Percentiles rank a stretch among this genome's conserved stretches.
phyloP scores from a whole-genome alignment of 37 sponge, comb jelly and placozoan species.

The Cliona cf. orientalis region DNA sequence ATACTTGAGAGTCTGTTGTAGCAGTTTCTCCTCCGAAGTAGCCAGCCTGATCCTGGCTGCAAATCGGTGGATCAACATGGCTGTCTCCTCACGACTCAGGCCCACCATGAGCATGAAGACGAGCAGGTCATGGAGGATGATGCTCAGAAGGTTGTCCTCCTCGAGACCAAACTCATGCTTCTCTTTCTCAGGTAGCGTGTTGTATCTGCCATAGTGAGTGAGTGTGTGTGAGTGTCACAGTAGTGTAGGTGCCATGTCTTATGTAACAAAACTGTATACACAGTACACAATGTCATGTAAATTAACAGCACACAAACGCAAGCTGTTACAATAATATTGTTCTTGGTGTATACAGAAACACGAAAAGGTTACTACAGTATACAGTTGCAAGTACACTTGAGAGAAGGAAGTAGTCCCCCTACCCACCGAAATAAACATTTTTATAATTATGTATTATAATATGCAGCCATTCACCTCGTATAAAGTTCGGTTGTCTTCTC shows the following conservation, averaged over 20 bases:
- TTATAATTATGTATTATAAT: background rate
- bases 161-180: constrained; percentile 47
- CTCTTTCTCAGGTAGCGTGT: constrained; percentile 27
- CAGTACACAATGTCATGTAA: too few species aligned
- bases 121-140: constrained; percentile 65
- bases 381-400: too few species aligned
- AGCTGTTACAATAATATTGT: too few species aligned
- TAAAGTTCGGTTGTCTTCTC: constrained; percentile 70
- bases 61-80: constrained; percentile 40
- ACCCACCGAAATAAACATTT: background rate
- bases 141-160: constrained; percentile 74
- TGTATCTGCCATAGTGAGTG: constrained; percentile 43
- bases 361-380: too few species aligned
- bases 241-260: background rate
- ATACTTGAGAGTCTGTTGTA: constrained; percentile 60
- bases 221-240: background rate
- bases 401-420: background rate
- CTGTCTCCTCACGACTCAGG: constrained; percentile 30
- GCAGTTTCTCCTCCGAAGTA: constrained; percentile 63
- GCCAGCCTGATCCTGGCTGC: constrained; percentile 67
- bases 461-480: constrained; percentile 31
- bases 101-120: constrained; percentile 77
- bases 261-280: too few species aligned
- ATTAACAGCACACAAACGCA: too few species aligned
- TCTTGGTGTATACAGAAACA: too few species aligned